Conservation (phyloP, 2,113 vertebrate species). For the Oxygymnocypris stewartii region DNA sequence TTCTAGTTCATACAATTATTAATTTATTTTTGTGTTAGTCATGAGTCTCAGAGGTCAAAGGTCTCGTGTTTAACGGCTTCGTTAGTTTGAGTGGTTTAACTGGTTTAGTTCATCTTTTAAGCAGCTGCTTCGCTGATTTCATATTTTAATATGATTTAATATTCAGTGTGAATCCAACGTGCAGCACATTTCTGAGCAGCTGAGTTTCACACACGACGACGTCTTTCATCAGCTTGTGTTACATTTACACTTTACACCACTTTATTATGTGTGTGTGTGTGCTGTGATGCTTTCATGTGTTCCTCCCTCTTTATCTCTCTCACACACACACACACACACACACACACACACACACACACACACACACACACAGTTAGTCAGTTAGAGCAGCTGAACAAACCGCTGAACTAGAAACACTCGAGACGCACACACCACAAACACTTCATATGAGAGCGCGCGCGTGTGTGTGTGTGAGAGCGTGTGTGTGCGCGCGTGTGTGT, state of each 20-base stretch:
- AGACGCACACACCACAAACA: constrained; percentile 48
- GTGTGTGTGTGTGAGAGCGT: background rate
- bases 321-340: background rate
- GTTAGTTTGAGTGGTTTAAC: background rate
- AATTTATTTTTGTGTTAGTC: background rate
- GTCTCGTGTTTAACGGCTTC: background rate
- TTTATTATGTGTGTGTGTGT: background rate
- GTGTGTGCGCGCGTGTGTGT: constrained; percentile 13
- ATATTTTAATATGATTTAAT: background rate
- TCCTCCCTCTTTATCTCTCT: background rate
- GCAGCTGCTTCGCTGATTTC: background rate
- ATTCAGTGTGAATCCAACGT: background rate
- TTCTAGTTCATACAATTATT: background rate
- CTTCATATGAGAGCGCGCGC: background rate
- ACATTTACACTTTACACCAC: background rate
- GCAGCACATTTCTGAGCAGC: background rate
- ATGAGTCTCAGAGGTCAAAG: background rate
- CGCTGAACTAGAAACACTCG: constrained; percentile 56
- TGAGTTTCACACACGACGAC: background rate
- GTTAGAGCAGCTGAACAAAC: constrained; percentile 60
- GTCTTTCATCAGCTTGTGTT: background rate
- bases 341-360: background rate
- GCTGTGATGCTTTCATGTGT: background rate
- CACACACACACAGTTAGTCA: constrained; percentile 35
- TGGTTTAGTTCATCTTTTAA: background rate